Base-by-base conservation (phyloP, 1,140 invertebrate genomes). In the Scaptomyza graminum region DNA sequence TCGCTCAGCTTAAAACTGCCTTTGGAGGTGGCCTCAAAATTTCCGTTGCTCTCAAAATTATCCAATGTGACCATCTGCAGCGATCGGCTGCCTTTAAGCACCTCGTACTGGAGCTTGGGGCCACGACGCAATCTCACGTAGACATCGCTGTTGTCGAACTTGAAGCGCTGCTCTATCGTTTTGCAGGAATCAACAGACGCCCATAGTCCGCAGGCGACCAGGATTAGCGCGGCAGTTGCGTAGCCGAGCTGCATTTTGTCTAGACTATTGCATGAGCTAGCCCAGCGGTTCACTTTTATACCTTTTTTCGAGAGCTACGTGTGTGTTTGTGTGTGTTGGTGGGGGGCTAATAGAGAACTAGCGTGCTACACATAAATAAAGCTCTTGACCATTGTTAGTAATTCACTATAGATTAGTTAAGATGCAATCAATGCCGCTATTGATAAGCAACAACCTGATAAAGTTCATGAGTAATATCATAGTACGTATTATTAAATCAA, bases 21-120 rank as follows among this genome's bases (percentile, higher is more conserved):
- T 0, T 59, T 62, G 11, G 37, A 34, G 2, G 75, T 83, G 1
- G 43, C 61, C 37, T 72, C 71, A 49, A 91, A 31, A 51, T 87
- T 74, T n/a, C 69, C 59, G 34, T 52, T 76, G 13, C 69, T 85
- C 13, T 47, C 60, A 41, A 90, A 89, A 39, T 91, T 91, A 51
- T 91, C 90, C 47, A 91, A 75, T 31, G 82, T 85, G 9, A 91
- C 65, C 0, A 67, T 80, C 52, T 91, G 87, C 16, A 91, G 51
- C 13, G 44, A 63, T 4, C 57, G 43, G 5, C 68, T 81, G 47
- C 90, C 90, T 61, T 76, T 90, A 78, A 91, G 82, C 15, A 91
- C 39, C 31, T 91, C 77, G 39, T 91, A 91, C 44, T 88, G 77
- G 12, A 91, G 49, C 41, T 90, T 89, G 0, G 64, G 41, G 0